Percentiles rank a stretch among this genome's conserved stretches.
Conservation (phyloP, 2,113 vertebrate genomes). For the Pao palembangensis region DNA sequence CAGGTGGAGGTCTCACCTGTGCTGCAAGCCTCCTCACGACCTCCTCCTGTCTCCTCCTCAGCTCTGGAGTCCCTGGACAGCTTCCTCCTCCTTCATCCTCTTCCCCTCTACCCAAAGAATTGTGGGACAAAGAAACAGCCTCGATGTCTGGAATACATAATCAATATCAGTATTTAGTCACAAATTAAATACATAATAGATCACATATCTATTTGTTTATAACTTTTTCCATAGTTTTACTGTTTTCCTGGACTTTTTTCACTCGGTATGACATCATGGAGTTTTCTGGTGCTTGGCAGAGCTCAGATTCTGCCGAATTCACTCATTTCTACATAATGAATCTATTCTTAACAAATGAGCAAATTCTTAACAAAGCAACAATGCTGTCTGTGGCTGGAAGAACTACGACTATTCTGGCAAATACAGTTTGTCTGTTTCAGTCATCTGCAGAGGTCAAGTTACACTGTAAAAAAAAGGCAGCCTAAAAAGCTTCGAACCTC, state of each 20-base stretch:
- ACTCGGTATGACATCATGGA: background rate
- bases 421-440: too few relatives aligned
- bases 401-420: background rate
- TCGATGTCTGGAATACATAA: conserved; percentile 77
- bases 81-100: conserved; percentile 76
- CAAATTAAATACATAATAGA: background rate
- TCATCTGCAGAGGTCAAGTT: too few relatives aligned
- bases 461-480: too few relatives aligned
- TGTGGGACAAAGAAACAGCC: conserved; percentile 74
- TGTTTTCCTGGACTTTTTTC: too few relatives aligned
- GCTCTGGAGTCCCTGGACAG: conserved; percentile 93
- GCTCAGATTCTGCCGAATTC: background rate
- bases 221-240: too few relatives aligned
- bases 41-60: conserved; percentile 89
- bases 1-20: conserved; percentile 75
- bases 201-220: too few relatives aligned
- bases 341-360: conserved; percentile 18
- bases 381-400: conserved; percentile 1
- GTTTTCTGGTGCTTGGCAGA: background rate
- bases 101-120: conserved; percentile 72
- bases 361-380: conserved; percentile 8
- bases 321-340: conserved; percentile 27
- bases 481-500: too few relatives aligned
- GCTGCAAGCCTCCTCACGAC: conserved; percentile 86
- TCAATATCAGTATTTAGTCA: background rate